These are phyloP conservation scores for Nesoenas mayeri DNA, from an alignment of 2,113 vertebrate species.

Conservation along the genomic window DNA sequence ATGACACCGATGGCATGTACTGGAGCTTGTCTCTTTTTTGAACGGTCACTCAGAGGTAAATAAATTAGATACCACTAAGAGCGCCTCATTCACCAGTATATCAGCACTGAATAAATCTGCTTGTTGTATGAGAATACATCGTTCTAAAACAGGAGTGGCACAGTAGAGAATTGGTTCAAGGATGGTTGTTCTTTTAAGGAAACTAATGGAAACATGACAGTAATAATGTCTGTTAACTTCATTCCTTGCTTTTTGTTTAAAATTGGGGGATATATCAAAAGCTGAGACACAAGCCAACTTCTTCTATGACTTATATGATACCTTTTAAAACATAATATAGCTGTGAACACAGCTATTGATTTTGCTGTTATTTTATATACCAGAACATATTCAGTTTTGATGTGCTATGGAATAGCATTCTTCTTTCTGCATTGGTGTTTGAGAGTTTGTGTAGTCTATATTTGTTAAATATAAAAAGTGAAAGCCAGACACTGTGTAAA, in stretches of 20 bases:
- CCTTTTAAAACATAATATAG: background rate
- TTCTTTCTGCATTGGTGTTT: background rate
- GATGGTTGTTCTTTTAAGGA: background rate
- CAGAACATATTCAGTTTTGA: background rate
- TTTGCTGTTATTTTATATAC: background rate
- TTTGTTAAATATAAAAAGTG: background rate
- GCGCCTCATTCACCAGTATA: background rate
- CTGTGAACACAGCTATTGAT: background rate
- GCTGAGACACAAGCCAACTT: background rate
- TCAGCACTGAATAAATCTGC: background rate
- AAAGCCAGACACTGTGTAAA: background rate
- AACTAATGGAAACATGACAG: background rate
- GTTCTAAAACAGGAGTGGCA: background rate
- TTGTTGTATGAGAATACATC: background rate
- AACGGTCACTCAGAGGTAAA: background rate
- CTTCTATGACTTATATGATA: background rate
- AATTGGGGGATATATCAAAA: background rate
- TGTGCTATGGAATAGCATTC: background rate
- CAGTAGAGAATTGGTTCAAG: background rate
- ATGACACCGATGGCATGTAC: background rate
- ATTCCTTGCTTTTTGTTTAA: background rate
- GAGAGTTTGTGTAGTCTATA: background rate
- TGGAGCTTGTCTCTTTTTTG: background rate
- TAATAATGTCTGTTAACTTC: background rate
- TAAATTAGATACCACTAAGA: background rate